Conservation (phyloP, 2,797 vertebrate species). For the Phaenicophaeus curvirostris region DNA sequence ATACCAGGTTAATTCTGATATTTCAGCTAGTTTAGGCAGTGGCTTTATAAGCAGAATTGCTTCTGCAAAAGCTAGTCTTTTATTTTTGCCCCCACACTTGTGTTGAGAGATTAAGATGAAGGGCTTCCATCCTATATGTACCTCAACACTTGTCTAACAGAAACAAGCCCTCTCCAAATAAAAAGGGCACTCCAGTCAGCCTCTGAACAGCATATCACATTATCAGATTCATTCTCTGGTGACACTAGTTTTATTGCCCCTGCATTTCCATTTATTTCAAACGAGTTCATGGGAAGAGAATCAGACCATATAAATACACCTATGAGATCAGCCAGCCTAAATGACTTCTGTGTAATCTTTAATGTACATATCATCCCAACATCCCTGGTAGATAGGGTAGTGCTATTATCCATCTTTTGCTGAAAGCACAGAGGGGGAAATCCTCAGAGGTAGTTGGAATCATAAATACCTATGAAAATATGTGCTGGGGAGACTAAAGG, state of each 20-base stretch:
- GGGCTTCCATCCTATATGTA: background rate
- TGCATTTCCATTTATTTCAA: slow-evolving; percentile 27
- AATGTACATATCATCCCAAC: background rate
- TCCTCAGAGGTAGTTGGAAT: slow-evolving; percentile 1
- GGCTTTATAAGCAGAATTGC: background rate
- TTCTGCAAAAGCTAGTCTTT: background rate
- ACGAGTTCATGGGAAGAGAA: background rate
- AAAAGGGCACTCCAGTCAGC: background rate
- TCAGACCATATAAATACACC: slow-evolving; percentile 17
- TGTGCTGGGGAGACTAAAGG: background rate
- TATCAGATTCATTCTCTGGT: background rate
- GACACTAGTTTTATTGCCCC: background rate
- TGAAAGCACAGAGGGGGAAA: background rate
- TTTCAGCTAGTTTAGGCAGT: background rate
- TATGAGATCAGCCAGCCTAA: slow-evolving; percentile 15
- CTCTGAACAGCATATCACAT: background rate
- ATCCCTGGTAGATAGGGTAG: background rate
- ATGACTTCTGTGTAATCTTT: background rate
- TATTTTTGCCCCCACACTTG: background rate
- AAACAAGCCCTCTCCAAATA: background rate
- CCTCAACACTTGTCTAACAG: background rate
- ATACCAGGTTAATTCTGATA: background rate
- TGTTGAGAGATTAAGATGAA: background rate
- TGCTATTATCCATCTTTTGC: slow-evolving; percentile 1
- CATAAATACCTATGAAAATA: slow-evolving; percentile 51